Evolutionary conservation across 2,888 invertebrate genomes (phyloP).

Genomic region (Julus scanicus): DNA sequence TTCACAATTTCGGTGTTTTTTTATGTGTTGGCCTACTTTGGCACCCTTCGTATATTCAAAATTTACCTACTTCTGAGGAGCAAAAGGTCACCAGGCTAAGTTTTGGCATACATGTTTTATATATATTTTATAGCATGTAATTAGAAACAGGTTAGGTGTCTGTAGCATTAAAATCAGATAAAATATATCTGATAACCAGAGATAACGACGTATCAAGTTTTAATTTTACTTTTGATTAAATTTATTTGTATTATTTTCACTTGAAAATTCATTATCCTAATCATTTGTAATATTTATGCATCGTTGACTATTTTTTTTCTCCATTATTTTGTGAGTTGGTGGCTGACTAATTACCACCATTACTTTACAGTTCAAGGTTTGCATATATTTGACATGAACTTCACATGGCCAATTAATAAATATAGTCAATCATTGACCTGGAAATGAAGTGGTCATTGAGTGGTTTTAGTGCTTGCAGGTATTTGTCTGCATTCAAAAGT

Average conservation of each 20-base stretch:
- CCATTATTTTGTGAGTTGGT: not conserved
- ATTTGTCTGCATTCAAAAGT: not conserved
- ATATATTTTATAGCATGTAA: slow-evolving; percentile 3
- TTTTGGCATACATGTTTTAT: slow-evolving; percentile 28
- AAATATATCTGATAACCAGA: not conserved
- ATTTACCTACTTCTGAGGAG: slow-evolving; percentile 23
- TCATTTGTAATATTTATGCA: not conserved
- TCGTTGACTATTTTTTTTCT: too few relatives aligned
- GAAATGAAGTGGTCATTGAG: not conserved
- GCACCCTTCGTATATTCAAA: not conserved
- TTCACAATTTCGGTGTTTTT: slow-evolving; percentile 37
- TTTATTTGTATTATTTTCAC: not conserved
- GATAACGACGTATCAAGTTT: not conserved
- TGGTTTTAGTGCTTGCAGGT: not conserved
- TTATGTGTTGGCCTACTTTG: not conserved
- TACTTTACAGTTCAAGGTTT: not conserved
- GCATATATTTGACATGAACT: slow-evolving; percentile 16
- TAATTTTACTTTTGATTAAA: not conserved
- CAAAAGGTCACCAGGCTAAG: slow-evolving; percentile 39
- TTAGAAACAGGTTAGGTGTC: slow-evolving; percentile 39
- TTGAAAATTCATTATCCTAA: not conserved
- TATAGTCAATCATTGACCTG: not conserved
- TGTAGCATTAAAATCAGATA: not conserved
- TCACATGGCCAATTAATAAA: not conserved
- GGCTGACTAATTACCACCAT: not conserved